Base-by-base conservation (phyloP, 2,888 invertebrate genomes). In the Meandrusa payeni region DNA sequence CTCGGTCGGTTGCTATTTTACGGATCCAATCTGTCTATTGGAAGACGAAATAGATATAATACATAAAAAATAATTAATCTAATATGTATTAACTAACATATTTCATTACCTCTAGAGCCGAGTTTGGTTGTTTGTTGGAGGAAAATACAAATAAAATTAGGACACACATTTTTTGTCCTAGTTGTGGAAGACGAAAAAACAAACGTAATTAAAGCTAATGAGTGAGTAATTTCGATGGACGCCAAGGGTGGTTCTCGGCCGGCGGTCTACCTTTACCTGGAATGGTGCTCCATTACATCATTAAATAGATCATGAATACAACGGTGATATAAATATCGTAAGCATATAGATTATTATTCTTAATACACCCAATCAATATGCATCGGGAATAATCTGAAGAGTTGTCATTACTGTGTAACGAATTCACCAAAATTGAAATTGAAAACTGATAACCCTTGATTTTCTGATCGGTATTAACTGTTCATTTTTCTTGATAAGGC, bases 151-250 rank as follows among this genome's bases (percentile, higher is more conserved):
- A n/a, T n/a, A n/a, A n/a, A n/a, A n/a, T n/a, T n/a, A n/a, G n/a
- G n/a, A n/a, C n/a, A n/a, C n/a, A n/a, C n/a, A n/a, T n/a, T n/a
- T n/a, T n/a, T n/a, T n/a, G n/a, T n/a, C n/a, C n/a, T n/a, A n/a
- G n/a, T n/a, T n/a, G n/a, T n/a, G n/a, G n/a, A n/a, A n/a, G n/a
- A n/a, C n/a, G n/a, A n/a, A n/a, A n/a, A n/a, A n/a, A n/a, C n/a
- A n/a, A n/a, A n/a, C n/a, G n/a, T 63, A 68, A 73, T 76, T 64
- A 69, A 64, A 74, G 70, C 72, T 80, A 82, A 85, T 83, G 79
- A 79, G 80, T 81, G 74, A 79, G 77, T 82, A 79, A 85, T 83
- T 78, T 79, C 48, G 75, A 77, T 72, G 67, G 76, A 50, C 70
- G 59, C 71, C 64, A 69, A 76, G 85, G 83, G 82, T 82, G 82